Base-by-base conservation (phyloP, 2,888 invertebrate genomes). In the Laothoe populi region DNA sequence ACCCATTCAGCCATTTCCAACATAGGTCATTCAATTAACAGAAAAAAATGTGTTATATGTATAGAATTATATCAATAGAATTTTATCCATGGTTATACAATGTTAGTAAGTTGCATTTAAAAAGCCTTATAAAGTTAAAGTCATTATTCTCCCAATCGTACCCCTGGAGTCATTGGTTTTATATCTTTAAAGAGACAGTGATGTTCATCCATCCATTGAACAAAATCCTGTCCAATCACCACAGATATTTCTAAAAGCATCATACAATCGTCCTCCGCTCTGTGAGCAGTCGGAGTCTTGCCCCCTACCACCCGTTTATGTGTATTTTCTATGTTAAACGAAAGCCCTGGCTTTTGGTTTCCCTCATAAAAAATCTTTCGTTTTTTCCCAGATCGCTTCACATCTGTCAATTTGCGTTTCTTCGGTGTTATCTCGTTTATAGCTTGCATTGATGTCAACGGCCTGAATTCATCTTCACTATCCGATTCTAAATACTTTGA, bases 241-340 rank as follows among this genome's bases (percentile, higher is more conserved):
- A 93, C 90, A 1, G 95, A 93, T 68, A 95, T 93, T 69, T 94
- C 93, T 38, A 96, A 79, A 13, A 96, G 84, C 82, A 94, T 92
- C 0, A 93, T 69, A 16, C 95, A 95, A 82, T 96, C 96, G 48
- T 87, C 93, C 75, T 96, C 96, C 1, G 96, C 96, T 49, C 91
- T 87, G 76, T 96, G 96, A 1, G 93, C 87, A 64, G 89, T 79
- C 1, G 75, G 59, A 0, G 94, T 84, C 0, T 2, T 82, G 71
- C 13, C 82, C 82, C 0, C 87, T 86, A 95, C 86, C 11, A 94
- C 77, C 59, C 95, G 88, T 63, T 93, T 82, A 76, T 94, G 95
- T 19, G 96, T 81, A 60, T 93, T 84, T 2, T 68, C 73, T 8
- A 96, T 79, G 79, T 93, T 94, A 74, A 94, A 96, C 3, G 81